Evolutionary conservation across 2,113 vertebrate genomes (phyloP).

Genomic region (Notarius quadriscutis): DNA sequence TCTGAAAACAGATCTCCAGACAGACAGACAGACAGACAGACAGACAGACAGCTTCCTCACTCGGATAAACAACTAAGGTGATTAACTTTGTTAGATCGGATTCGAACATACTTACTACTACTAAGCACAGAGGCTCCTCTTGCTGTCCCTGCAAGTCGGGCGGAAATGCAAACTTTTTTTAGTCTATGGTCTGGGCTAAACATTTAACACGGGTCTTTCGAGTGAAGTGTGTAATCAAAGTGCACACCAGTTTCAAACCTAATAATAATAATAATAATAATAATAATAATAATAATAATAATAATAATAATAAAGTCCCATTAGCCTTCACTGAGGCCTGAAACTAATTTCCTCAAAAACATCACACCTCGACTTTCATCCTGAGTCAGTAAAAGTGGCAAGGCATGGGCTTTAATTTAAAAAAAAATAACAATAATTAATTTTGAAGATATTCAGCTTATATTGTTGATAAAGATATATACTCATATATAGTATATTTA

Average conservation of each 20-base stretch:
- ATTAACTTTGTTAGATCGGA: neutral
- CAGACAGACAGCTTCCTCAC: neutral
- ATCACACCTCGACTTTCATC: neutral
- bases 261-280: neutral
- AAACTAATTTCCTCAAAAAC: neutral
- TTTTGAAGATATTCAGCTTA: neutral
- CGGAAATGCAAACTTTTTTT: neutral
- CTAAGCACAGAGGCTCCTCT: neutral
- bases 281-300: neutral
- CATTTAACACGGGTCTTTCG: neutral
- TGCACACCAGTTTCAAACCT: neutral
- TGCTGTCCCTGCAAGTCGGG: neutral
- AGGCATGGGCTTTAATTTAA: neutral
- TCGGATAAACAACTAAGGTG: neutral
- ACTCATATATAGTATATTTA: neutral
- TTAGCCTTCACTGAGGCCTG: neutral
- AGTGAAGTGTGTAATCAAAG: neutral
- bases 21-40: neutral
- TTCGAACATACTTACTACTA: neutral
- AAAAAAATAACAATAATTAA: neutral
- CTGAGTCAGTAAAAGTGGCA: neutral
- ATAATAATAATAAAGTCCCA: neutral
- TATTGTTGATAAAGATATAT: neutral
- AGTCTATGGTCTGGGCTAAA: neutral
- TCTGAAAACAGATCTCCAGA: neutral